Percentiles rank a stretch among this genome's conserved stretches.
These are phyloP conservation scores for Dascillus cervinus DNA, from an alignment of 2,888 invertebrate genomes.

Conservation along the genomic window DNA sequence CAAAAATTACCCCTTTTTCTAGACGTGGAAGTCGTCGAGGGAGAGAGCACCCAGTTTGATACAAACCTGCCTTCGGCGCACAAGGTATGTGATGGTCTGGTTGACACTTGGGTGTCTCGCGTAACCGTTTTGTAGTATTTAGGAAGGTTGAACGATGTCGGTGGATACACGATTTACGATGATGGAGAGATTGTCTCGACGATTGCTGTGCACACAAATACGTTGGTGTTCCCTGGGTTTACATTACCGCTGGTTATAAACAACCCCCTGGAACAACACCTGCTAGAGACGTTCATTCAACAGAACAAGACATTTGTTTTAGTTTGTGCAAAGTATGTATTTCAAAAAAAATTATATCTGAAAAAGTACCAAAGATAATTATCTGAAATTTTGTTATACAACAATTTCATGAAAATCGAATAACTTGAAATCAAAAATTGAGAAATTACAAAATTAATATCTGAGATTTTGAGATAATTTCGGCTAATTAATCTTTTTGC, in stretches of 20 bases:
- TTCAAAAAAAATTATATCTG: too few relatives aligned
- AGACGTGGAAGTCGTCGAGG: neutral
- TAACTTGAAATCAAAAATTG: too few relatives aligned
- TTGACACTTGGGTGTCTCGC: neutral
- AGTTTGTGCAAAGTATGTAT: slow-evolving; percentile 45
- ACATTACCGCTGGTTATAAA: slow-evolving; percentile 61
- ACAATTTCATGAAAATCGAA: too few relatives aligned
- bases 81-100: slow-evolving; percentile 24
- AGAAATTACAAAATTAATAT: too few relatives aligned
- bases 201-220: slow-evolving; percentile 37
- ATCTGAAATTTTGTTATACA: too few relatives aligned
- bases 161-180: slow-evolving; percentile 39
- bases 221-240: slow-evolving; percentile 71
- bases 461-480: too few relatives aligned
- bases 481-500: too few relatives aligned
- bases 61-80: slow-evolving; percentile 38
- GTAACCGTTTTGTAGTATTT: slow-evolving; percentile 30
- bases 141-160: slow-evolving; percentile 35
- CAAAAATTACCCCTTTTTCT: too few relatives aligned
- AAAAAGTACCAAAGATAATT: too few relatives aligned
- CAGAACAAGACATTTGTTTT: slow-evolving; percentile 59
- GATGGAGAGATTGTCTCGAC: slow-evolving; percentile 34
- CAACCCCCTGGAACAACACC: slow-evolving; percentile 46
- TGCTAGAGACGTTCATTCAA: slow-evolving; percentile 51
- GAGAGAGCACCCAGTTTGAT: slow-evolving; percentile 28